Evolutionary conservation across 2,113 vertebrate species (phyloP).

Genomic region (Ondatra zibethicus): DNA sequence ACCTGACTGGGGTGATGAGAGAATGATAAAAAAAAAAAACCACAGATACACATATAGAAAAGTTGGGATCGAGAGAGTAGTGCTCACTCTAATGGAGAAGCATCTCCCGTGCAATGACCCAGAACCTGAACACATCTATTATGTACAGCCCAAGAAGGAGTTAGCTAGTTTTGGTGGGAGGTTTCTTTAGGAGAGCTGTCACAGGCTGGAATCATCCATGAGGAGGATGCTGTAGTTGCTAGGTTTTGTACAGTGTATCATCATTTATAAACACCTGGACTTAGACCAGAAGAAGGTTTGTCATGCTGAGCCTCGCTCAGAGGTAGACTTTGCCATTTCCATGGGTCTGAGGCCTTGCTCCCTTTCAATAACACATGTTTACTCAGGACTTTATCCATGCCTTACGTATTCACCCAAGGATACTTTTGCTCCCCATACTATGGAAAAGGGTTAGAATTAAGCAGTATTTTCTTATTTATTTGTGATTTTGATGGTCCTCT

Average conservation of each 20-base stretch:
- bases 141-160: not conserved
- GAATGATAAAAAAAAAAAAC: not conserved
- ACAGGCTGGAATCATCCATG: not conserved
- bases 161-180: not conserved
- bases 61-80: too few relatives aligned
- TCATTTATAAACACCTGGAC: not conserved
- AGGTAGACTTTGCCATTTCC: not conserved
- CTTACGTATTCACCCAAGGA: not conserved
- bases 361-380: not conserved
- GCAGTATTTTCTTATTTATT: conserved; percentile 61
- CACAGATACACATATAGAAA: too few relatives aligned
- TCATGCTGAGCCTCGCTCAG: not conserved
- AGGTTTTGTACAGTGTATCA: not conserved
- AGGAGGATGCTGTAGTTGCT: not conserved
- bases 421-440: not conserved
- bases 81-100: not conserved
- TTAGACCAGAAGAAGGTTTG: not conserved
- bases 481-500: conserved; percentile 60
- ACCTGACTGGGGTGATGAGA: not conserved
- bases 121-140: not conserved
- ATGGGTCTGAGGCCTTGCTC: not conserved
- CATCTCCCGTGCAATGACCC: not conserved
- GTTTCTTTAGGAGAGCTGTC: not conserved
- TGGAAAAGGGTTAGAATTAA: conserved; percentile 47
- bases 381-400: not conserved